Evolutionary conservation across 1,140 invertebrate species (phyloP).

Genomic region (Heliconius hewitsoni): DNA sequence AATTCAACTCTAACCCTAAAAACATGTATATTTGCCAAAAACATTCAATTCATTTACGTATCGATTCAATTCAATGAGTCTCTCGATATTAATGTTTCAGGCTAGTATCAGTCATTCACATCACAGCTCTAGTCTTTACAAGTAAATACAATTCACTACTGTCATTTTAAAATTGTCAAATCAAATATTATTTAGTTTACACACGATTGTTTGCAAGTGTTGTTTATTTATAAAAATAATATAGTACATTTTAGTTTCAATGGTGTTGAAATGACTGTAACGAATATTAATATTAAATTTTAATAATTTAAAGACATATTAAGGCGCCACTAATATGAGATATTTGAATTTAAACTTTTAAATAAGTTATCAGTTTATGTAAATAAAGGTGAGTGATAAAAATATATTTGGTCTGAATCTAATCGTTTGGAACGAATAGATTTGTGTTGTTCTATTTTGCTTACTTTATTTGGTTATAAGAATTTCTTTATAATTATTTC

Average conservation of each 20-base stretch:
- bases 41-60: not conserved
- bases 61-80: not conserved
- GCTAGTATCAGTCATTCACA: not conserved
- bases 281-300: not conserved
- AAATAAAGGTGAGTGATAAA: constrained; percentile 8
- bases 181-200: not conserved
- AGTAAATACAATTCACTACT: not conserved
- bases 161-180: constrained; percentile 7
- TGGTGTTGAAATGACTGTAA: not conserved
- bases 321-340: not conserved
- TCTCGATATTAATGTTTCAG: not conserved
- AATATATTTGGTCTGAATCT: not conserved
- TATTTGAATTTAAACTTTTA: constrained; percentile 4
- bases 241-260: not conserved
- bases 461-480: not conserved
- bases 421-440: too few species aligned
- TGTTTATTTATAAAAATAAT: constrained; percentile 1
- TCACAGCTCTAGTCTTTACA: not conserved
- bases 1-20: too few species aligned
- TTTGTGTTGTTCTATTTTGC: not conserved
- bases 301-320: not conserved
- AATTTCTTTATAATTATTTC: not conserved
- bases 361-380: constrained; percentile 9
- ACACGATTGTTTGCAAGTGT: not conserved
- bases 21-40: too few species aligned